Conservation (phyloP, 2,113 vertebrate genomes). For the Emydura subglobosa region DNA sequence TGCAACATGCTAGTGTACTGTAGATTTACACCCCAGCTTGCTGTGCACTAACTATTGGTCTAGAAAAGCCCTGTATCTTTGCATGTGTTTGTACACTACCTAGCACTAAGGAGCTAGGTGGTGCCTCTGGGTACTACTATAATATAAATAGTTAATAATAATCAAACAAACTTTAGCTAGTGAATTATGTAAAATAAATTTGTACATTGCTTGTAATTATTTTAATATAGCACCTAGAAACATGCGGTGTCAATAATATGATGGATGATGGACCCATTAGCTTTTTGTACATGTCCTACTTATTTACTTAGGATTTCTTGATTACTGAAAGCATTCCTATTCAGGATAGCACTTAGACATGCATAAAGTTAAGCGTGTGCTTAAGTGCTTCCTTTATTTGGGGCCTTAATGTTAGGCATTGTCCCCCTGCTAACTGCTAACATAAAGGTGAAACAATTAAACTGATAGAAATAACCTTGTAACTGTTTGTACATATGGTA, state of each 20-base stretch:
- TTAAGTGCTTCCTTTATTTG: background rate
- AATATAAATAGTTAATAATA: background rate
- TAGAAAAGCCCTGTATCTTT: background rate
- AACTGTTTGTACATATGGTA: background rate
- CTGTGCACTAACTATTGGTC: background rate
- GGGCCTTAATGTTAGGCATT: background rate
- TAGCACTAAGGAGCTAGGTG: too few species aligned
- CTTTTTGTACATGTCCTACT: background rate
- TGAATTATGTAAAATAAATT: background rate
- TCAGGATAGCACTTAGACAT: background rate
- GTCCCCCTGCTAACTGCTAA: background rate
- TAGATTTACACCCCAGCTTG: background rate
- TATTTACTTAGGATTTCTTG: background rate
- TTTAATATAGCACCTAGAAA: background rate
- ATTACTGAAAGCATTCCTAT: background rate
- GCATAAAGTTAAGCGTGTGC: background rate
- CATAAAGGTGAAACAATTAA: conserved; percentile 28
- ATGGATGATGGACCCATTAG: background rate
- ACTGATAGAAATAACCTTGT: conserved; percentile 20
- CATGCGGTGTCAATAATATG: background rate
- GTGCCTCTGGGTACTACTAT: background rate
- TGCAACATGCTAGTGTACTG: background rate
- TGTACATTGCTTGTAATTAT: background rate
- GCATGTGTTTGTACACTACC: too few species aligned
- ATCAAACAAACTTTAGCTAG: background rate